Evolutionary conservation across 2,113 vertebrate species (phyloP), one percentile per base, ranked within the genome.

Genomic region (Vanacampus margaritifer): DNA sequence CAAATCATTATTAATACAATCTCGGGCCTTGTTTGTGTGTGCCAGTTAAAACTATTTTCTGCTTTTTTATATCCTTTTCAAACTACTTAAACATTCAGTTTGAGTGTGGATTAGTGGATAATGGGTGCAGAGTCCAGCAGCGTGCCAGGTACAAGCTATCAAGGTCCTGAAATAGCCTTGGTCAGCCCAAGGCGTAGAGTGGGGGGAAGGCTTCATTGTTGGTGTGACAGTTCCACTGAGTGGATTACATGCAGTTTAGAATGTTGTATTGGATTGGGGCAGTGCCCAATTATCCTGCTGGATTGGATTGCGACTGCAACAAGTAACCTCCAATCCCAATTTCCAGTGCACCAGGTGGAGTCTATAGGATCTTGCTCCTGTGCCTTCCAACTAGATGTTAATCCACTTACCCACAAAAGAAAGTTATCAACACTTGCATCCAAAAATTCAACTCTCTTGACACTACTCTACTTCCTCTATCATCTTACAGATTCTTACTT

Each of bases 201-300:
- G 57, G 79, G 78, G 67, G 65, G 72, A 50, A 67, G 78, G 67
- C 72, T 76, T 86, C 79, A 86, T 87, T 91, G 89, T 88, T 84
- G 72, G 67, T 86, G 84, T 89, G 87, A 89, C 90, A 88, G 82
- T 83, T 85, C 78, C 75, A 75, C 75, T 90, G 88, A 92, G 89
- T 91, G 90, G 90, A 92, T 92, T 92, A 92, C 89, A 89, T 86
- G 84, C 86, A 88, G 87, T 92, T 91, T 84, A 90, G 76, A 80
- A 68, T 75, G 85, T 80, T 87, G 84, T 69, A 89, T 88, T 91
- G 86, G 86, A 90, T 91, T 89, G 75, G 75, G 81, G 82, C 82
- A 73, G 70, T 79, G 76, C 72, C 84, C 86, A 90, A 86, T 91
- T 91, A 91, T 90, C 79, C 78, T 73, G 41, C 80, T 74, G 76